Evolutionary conservation across 2,888 invertebrate species (phyloP), one percentile per base, ranked within the genome.

Genomic region (Chymomyza fuscimana): DNA sequence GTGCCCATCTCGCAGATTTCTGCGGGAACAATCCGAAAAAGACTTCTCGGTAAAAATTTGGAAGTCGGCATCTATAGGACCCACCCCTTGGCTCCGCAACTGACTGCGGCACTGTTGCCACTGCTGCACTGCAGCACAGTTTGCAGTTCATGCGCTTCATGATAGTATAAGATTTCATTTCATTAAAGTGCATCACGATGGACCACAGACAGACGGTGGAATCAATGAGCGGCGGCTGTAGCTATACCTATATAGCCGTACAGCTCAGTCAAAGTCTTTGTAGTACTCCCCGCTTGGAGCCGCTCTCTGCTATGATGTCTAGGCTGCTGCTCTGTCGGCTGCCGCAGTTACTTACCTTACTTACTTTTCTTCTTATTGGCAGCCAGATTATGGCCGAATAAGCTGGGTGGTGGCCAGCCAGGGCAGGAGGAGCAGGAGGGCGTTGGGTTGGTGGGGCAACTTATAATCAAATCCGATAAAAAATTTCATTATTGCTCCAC

Each of bases 111-210:
- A 51, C 25, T 25, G 25, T 16, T 68, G 67, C 62, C 54, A 68
- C 32, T 32, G 52, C 25, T 25, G 25, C 25, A 25, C 32, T 62
- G 65, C 58, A 67, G 72, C 81, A 71, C 77, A 70, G 76, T 81
- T 76, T 73, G 73, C 77, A 63, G 87, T 84, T 87, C 85, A 87
- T 87, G 80, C 86, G 74, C 72, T 74, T 88, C 88, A 88, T 85
- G 89, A 88, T 85, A 81, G 81, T 91, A 91, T 90, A 90, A 90
- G 91, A 90, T 91, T 91, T 91, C 91, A 91, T 91, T 91, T 91
- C 91, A 91, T 91, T 91, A 91, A 91, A 90, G 89, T 91, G 88
- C 91, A 91, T 91, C 91, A 91, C 91, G 91, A 90, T 80, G 82
- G 86, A 79, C 82, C 73, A 67, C 75, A 62, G 19, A 25, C 58